A percentile compares a stretch with the other conserved stretches of the same genome.
Evolutionary conservation across 2,888 invertebrate genomes (phyloP).

Genomic region (Callyntrura sp.): DNA sequence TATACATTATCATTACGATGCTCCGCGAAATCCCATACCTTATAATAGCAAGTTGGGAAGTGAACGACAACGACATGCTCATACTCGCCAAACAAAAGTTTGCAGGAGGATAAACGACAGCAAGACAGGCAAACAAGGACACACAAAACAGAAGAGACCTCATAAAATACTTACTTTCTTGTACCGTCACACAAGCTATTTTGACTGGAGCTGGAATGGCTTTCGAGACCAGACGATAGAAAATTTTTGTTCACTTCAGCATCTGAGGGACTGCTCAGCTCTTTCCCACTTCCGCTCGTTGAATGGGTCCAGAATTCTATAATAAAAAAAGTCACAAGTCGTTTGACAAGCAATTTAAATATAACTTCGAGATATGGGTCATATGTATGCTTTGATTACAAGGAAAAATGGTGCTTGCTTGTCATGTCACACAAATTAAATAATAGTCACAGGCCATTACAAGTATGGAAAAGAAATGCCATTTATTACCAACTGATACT

Average conservation of each 20-base stretch:
- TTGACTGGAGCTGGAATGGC: conserved; percentile 84
- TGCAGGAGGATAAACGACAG: conserved; percentile 8
- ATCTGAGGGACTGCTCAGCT: conserved; percentile 83
- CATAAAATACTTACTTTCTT: conserved; percentile 80
- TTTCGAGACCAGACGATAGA: conserved; percentile 82
- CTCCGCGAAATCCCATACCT: neutral
- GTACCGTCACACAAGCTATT: conserved; percentile 82
- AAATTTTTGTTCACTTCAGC: conserved; percentile 82
- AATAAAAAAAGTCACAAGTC: conserved; percentile 44
- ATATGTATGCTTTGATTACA: neutral
- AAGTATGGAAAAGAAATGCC: too few species aligned
- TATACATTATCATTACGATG: conserved; percentile 33
- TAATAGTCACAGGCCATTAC: neutral
- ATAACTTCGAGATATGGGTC: conserved; percentile 39
- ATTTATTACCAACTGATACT: neutral
- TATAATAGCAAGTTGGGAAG: neutral
- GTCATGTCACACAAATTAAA: neutral
- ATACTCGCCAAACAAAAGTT: conserved; percentile 11
- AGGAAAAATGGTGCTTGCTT: neutral
- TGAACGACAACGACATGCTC: neutral
- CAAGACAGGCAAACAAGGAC: conserved; percentile 6
- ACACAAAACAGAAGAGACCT: conserved; percentile 6
- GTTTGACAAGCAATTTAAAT: conserved; percentile 55
- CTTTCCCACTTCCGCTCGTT: conserved; percentile 82
- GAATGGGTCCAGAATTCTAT: conserved; percentile 84